Evolutionary conservation across 1,140 invertebrate species (phyloP).

Genomic region (Campoletis sonorensis): DNA sequence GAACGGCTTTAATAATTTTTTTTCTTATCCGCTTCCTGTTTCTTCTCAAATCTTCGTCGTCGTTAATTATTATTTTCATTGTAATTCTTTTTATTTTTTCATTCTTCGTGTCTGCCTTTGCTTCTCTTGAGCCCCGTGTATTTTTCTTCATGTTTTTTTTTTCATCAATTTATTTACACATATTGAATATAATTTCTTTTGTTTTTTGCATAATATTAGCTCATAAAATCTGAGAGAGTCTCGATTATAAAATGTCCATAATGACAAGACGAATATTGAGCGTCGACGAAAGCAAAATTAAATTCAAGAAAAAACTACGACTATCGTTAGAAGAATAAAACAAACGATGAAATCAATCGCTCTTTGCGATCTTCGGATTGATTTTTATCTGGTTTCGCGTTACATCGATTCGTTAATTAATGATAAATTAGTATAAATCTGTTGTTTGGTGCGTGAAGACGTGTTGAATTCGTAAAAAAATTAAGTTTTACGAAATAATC

Average conservation of each 20-base stretch:
- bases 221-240: conserved; percentile 20
- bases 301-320: conserved; percentile 25
- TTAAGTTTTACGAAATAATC: not conserved
- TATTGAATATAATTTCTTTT: conserved; percentile 33
- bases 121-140: not conserved
- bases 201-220: not conserved
- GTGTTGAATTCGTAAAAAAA: no score
- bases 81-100: conserved; percentile 47
- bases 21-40: conserved; percentile 36
- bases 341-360: conserved; percentile 2
- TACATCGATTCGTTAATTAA: no score
- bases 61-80: conserved; percentile 44
- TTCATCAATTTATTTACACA: conserved; percentile 1
- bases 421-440: no score
- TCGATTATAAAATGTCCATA: conserved; percentile 11
- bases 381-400: not conserved
- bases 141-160: no score
- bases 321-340: not conserved
- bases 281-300: conserved; percentile 55
- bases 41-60: conserved; percentile 48
- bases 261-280: conserved; percentile 59
- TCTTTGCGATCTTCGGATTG: conserved; percentile 10
- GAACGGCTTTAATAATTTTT: not conserved
- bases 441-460: no score
- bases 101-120: no score